Evolutionary conservation across 2,888 invertebrate genomes (phyloP), one percentile per base, ranked within the genome.

Genomic region (Muscina levida): DNA sequence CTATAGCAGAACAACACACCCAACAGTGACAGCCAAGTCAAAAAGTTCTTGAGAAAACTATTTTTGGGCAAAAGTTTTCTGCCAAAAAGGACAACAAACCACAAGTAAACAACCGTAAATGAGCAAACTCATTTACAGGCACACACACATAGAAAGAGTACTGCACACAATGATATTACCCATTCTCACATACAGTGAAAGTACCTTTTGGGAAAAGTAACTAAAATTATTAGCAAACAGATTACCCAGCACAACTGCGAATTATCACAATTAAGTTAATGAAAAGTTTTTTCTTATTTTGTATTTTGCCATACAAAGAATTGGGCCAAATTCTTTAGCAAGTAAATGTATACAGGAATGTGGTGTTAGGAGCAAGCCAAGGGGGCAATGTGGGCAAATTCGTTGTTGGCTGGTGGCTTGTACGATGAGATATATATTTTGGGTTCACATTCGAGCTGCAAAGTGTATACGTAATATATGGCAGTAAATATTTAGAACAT

Each of bases 31-130:
- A 24, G 65, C 42, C 57, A 66, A 80, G 80, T 77, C 73, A 77
- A 77, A 75, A 80, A 77, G 80, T 80, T 77, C 37, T 57, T 66
- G 67, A 76, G 75, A 79, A 75, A 80, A 80, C 80, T 77, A 80
- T 80, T 80, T 74, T 31, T 31, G 48, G 31, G 26, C 31, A 57
- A 53, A 71, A 80, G 71, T 22, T 73, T 80, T 62, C 57, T 4
- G 57, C 4, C 17, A 51, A 51, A 51, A 22, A 2, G 22, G 11
- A 17, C 19, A 17, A 51, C 19, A 51, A 51, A 51, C 51, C 22
- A 10, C 1, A 51, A 51, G 51, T 51, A 51, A 51, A 51, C 22
- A 51, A 11, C 19, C 22, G 17, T 3, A 51, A 51, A 51, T 51
- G 51, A 51, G 51, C 51, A 51, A 51, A 51, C 22, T 31, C 31